These are phyloP conservation scores for Euplexia lucipara DNA, from an alignment of 2,888 invertebrate genomes.

Conservation along the genomic window DNA sequence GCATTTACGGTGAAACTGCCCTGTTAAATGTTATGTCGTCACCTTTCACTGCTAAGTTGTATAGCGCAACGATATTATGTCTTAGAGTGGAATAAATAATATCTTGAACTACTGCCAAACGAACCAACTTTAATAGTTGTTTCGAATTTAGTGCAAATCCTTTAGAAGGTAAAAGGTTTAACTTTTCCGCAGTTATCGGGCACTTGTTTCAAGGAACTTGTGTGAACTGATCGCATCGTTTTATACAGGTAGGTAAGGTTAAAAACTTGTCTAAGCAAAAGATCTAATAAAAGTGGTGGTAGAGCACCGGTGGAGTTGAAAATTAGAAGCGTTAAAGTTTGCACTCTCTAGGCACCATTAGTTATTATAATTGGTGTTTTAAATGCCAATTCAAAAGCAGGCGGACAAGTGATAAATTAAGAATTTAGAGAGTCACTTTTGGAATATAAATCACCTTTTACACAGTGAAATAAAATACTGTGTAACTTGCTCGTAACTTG, in stretches of 20 bases:
- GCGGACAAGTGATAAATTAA: slow-evolving; percentile 41
- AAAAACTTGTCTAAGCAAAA: slow-evolving; percentile 52
- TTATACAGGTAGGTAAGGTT: slow-evolving; percentile 57
- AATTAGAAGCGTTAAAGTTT: slow-evolving; percentile 49
- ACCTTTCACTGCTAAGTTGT: slow-evolving; percentile 36
- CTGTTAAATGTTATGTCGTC: slow-evolving; percentile 59
- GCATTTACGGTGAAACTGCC: slow-evolving; percentile 74
- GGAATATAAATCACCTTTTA: slow-evolving; percentile 34
- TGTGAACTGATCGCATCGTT: slow-evolving; percentile 53
- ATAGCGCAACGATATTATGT: slow-evolving; percentile 19
- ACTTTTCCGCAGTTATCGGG: slow-evolving; percentile 68
- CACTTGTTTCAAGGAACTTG: slow-evolving; percentile 64
- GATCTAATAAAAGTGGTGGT: slow-evolving; percentile 42
- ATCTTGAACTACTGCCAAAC: slow-evolving; percentile 55
- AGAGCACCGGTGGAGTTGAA: slow-evolving; percentile 34
- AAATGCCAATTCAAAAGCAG: slow-evolving; percentile 48
- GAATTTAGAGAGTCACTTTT: slow-evolving; percentile 34
- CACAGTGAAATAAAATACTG: slow-evolving; percentile 24
- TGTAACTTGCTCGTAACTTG: slow-evolving; percentile 42
- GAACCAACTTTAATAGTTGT: slow-evolving; percentile 64
- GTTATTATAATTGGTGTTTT: slow-evolving; percentile 54
- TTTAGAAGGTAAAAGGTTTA: slow-evolving; percentile 68
- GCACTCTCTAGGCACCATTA: slow-evolving; percentile 45
- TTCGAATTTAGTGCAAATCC: slow-evolving; percentile 67
- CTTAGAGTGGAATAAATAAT: slow-evolving; percentile 51